These are phyloP conservation scores for Pilophorus perplexus DNA, from an alignment of 2,888 invertebrate genomes.

Conservation along the genomic window DNA sequence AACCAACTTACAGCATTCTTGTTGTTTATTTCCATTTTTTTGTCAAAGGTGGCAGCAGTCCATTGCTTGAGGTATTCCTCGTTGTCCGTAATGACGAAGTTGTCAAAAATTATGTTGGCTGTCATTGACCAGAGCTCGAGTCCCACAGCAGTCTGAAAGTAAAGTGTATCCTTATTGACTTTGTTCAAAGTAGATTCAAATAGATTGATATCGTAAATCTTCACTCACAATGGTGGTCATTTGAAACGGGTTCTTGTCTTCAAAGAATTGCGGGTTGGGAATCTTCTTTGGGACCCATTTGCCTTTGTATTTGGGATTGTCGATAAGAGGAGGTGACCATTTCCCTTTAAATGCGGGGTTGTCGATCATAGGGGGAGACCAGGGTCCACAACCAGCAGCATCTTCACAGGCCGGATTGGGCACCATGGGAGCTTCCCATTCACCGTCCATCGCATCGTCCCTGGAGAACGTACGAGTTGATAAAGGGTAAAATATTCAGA, in stretches of 20 bases:
- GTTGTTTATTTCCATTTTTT: constrained; percentile 78
- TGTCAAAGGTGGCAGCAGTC: constrained; percentile 77
- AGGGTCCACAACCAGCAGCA: constrained; percentile 86
- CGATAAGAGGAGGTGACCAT: constrained; percentile 86
- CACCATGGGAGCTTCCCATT: constrained; percentile 93
- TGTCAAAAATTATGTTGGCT: constrained; percentile 90
- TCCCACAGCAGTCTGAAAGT: constrained; percentile 84
- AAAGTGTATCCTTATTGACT: too few relatives aligned
- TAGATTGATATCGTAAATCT: too few relatives aligned
- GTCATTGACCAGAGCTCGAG: constrained; percentile 99
- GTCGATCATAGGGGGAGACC: constrained; percentile 78
- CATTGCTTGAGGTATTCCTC: constrained; percentile 70
- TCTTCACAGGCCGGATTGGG: constrained; percentile 81
- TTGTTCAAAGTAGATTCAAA: too few relatives aligned
- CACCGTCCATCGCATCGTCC: constrained; percentile 98
- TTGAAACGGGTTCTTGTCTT: constrained; percentile 83
- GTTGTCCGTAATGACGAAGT: constrained; percentile 87
- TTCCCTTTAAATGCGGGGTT: constrained; percentile 92
- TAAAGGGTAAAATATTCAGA: too few relatives aligned
- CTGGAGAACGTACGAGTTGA: too few relatives aligned
- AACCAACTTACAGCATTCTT: constrained; percentile 76
- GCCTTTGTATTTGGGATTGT: constrained; percentile 92
- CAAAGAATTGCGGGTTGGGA: constrained; percentile 88
- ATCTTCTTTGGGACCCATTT: constrained; percentile 89
- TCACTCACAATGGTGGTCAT: constrained; percentile 77